Evolutionary conservation across 2,797 vertebrate genomes (phyloP).

Genomic region (Ambastaia sidthimunki): DNA sequence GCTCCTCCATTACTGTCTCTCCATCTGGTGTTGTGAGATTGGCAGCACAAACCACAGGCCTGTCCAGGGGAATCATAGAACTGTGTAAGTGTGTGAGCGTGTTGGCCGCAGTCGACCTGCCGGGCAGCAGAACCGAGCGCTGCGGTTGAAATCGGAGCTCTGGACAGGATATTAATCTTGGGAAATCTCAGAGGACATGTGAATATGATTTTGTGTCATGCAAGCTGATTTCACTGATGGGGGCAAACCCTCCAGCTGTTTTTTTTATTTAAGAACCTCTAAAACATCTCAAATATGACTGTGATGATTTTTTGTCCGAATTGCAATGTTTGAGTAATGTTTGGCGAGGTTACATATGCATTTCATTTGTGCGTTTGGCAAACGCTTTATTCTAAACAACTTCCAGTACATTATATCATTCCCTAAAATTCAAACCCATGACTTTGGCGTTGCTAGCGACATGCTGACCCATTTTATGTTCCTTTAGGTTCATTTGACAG

Average conservation of each 20-base stretch:
- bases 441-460: background rate
- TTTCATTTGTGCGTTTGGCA: background rate
- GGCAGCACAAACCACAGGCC: slow-evolving; percentile 19
- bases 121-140: slow-evolving; percentile 20
- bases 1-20: slow-evolving; percentile 33
- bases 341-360: background rate
- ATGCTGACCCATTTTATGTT: background rate
- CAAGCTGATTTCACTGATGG: slow-evolving; percentile 12
- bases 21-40: slow-evolving; percentile 29
- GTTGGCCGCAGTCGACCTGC: background rate
- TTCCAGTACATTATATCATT: background rate
- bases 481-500: background rate
- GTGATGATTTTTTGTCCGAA: background rate
- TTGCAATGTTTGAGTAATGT: background rate
- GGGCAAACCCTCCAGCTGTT: slow-evolving; percentile 7
- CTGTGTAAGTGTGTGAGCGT: slow-evolving; percentile 16
- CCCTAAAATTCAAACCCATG: background rate
- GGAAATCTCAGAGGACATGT: slow-evolving; percentile 35
- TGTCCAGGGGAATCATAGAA: slow-evolving; percentile 25
- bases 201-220: slow-evolving; percentile 33
- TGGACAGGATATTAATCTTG: slow-evolving; percentile 17
- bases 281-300: slow-evolving; percentile 9
- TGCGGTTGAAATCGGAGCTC: slow-evolving; percentile 30
- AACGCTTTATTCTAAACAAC: background rate
- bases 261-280: background rate